These are phyloP conservation scores for Lacanobia oleracea DNA, from an alignment of 2,888 invertebrate species.

Conservation along the genomic window DNA sequence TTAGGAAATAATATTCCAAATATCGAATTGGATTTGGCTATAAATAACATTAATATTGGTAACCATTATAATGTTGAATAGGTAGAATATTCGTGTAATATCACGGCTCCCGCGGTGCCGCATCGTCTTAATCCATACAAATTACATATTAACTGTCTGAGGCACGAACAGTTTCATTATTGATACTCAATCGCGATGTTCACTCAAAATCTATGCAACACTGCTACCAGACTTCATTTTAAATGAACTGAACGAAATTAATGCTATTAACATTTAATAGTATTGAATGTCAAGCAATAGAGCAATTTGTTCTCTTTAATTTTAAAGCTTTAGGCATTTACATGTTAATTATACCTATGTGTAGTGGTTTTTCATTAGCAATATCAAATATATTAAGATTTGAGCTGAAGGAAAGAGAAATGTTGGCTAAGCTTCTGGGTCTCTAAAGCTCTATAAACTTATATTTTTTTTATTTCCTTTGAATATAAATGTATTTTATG, in stretches of 20 bases:
- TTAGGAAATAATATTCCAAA: constrained; percentile 27
- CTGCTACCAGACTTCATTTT: constrained; percentile 50
- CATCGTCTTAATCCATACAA: constrained; percentile 52
- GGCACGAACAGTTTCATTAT: constrained; percentile 43
- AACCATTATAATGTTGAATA: constrained; percentile 46
- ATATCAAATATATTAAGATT: neutral
- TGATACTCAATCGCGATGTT: constrained; percentile 28
- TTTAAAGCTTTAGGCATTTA: constrained; percentile 17
- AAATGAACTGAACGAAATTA: constrained; percentile 30
- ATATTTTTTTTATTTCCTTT: no score
- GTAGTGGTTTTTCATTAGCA: neutral
- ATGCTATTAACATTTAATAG: constrained; percentile 29
- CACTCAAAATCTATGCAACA: constrained; percentile 28
- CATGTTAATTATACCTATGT: constrained; percentile 14
- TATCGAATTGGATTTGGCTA: constrained; percentile 14
- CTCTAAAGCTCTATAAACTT: no score
- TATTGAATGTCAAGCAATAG: constrained; percentile 22
- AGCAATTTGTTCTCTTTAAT: constrained; percentile 13
- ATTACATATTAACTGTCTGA: constrained; percentile 45
- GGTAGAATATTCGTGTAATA: constrained; percentile 45
- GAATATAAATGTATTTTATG: no score
- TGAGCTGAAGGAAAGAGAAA: neutral
- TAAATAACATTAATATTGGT: constrained; percentile 48
- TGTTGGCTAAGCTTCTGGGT: neutral
- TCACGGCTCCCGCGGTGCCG: constrained; percentile 44